Conservation (phyloP, 2,113 vertebrate genomes). For the Dipodomys ordii region DNA sequence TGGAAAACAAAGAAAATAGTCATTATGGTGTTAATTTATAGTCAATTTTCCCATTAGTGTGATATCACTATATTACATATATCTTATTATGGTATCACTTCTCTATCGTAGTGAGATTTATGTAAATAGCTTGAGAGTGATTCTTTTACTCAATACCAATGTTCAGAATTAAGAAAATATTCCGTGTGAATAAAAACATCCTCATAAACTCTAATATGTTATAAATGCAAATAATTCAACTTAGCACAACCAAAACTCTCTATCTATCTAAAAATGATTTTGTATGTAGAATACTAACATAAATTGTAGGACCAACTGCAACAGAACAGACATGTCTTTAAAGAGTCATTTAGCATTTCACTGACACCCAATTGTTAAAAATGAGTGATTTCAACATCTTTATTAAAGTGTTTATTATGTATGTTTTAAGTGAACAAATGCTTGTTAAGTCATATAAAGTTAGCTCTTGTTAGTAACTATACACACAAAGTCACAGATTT, state of each 20-base stretch:
- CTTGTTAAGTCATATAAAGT: constrained; percentile 47
- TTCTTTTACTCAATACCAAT: constrained; percentile 48
- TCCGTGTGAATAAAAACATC: constrained; percentile 36
- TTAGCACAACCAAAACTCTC: constrained; percentile 40
- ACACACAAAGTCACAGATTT: neutral
- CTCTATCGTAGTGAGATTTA: neutral
- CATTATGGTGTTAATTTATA: neutral
- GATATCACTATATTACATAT: neutral
- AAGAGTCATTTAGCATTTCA: constrained; percentile 30
- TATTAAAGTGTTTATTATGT: neutral
- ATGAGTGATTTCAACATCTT: constrained; percentile 48
- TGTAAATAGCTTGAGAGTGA: neutral
- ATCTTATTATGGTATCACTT: neutral
- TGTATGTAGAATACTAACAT: neutral
- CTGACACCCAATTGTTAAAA: constrained; percentile 59
- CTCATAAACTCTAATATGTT: constrained; percentile 41
- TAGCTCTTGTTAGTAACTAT: constrained; percentile 43
- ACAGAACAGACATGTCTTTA: constrained; percentile 9
- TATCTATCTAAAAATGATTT: constrained; percentile 6
- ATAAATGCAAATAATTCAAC: neutral
- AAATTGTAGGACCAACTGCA: constrained; percentile 36
- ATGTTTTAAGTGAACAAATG: constrained; percentile 53
- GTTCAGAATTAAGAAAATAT: constrained; percentile 58
- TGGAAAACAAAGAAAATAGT: neutral
- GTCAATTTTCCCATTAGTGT: neutral